Evolutionary conservation across 37 sponge, comb jelly and placozoan species (phyloP).

Genomic region (Ephydatia muelleri): DNA sequence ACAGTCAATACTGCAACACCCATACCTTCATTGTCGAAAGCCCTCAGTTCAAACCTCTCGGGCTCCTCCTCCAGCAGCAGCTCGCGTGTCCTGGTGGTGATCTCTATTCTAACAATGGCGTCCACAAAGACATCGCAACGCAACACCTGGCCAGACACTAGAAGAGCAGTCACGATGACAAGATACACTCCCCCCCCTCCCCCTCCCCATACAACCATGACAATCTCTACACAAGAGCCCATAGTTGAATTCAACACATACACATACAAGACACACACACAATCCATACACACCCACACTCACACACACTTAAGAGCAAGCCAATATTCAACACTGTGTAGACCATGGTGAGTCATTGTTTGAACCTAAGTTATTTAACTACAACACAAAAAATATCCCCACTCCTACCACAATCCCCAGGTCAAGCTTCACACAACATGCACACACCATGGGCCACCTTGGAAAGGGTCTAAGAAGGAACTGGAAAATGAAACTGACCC

Average conservation of each 20-base stretch:
- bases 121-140: conserved; percentile 92
- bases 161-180: neutral
- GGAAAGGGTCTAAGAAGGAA: too few species aligned
- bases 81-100: conserved; percentile 88
- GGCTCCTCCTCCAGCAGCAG: conserved; percentile 91
- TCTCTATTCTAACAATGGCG: conserved; percentile 82
- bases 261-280: neutral
- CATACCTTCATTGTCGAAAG: conserved; percentile 85
- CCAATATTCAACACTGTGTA: neutral
- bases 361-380: too few species aligned
- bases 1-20: neutral
- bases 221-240: neutral
- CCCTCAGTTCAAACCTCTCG: conserved; percentile 81
- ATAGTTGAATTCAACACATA: neutral
- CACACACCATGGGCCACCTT: too few species aligned
- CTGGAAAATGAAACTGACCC: conserved; percentile 24
- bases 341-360: too few species aligned
- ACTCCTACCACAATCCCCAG: too few species aligned
- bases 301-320: conserved; percentile 8
- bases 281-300: conserved; percentile 15
- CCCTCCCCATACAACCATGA: too few species aligned
- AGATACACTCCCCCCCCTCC: too few species aligned
- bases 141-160: conserved; percentile 62
- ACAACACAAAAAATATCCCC: too few species aligned
- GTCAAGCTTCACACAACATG: neutral